Evolutionary conservation across 2,797 vertebrate genomes (phyloP).

Genomic region (Sebastes trivittatus): DNA sequence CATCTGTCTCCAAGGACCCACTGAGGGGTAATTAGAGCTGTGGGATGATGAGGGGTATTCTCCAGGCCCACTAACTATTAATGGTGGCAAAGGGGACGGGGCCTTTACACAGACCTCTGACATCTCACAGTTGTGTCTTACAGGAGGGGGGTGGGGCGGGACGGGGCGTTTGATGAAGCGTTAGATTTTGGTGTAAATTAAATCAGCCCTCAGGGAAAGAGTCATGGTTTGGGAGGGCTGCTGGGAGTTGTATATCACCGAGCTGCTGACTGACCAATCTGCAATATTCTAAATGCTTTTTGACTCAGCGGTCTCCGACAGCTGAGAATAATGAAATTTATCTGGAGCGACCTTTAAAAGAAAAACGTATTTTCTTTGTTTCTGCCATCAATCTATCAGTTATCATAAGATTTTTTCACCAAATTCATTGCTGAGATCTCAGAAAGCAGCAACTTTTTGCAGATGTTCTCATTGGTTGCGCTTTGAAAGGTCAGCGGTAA

Average conservation of each 20-base stretch:
- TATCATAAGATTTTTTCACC: neutral
- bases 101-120: conserved; percentile 67
- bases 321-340: conserved; percentile 9
- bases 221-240: conserved; percentile 31
- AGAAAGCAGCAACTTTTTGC: neutral
- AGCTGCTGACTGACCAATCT: conserved; percentile 4
- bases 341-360: neutral
- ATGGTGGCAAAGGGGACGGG: conserved; percentile 56
- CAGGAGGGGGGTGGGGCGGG: conserved; percentile 16
- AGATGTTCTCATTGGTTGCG: too few species aligned
- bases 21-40: conserved; percentile 76
- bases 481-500: too few species aligned
- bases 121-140: conserved; percentile 51
- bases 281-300: conserved; percentile 16
- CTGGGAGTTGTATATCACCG: conserved; percentile 23
- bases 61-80: conserved; percentile 54
- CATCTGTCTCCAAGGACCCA: conserved; percentile 77
- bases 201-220: conserved; percentile 53
- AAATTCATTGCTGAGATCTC: neutral
- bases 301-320: neutral
- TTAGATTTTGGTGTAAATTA: conserved; percentile 58
- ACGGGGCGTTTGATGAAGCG: conserved; percentile 37
- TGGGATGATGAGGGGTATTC: conserved; percentile 69
- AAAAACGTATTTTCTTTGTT: neutral
- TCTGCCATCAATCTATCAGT: neutral